Evolutionary conservation across 2,888 invertebrate genomes (phyloP), one percentile per base, ranked within the genome.

Genomic region (Coleophora deauratella): DNA sequence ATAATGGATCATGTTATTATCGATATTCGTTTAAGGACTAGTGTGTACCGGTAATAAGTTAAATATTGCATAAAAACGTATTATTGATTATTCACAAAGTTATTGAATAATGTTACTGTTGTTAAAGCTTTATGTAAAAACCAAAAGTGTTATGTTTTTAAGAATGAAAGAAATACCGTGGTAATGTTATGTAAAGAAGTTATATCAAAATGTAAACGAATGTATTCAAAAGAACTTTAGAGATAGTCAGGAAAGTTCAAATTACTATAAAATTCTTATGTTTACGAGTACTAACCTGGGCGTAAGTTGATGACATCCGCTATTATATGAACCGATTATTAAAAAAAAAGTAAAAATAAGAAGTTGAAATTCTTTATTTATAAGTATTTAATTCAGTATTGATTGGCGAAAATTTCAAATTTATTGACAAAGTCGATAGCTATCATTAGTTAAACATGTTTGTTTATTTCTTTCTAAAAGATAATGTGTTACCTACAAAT

Each of bases 111-210:
- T 72, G 77, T 81, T 80, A 80, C 74, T 81, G 76, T 82, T 82
- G 80, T 81, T 82, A 78, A 73, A 84, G 81, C 79, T 82, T 79
- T 84, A 80, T 76, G 74, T 72, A 68, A 69, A 77, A 78, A 81
- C 81, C 82, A 79, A 84, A 82, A 76, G 78, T 80, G 82, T 82
- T 82, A 79, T 75, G 78, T 81, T 81, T 75, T 75, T 78, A 80
- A 75, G 73, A 65, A 57, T 60, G 50, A 55, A 52, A 59, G 55
- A 43, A 52, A 37, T 44, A 51, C 52, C 35, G 27, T 40, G 42
- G 44, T 39, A 43, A 47, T 33, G 30, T 36, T 30, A 54, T 52
- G 57, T 46, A 48, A 21, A 3, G 6, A 48, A 51, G 51, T 44
- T 57, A 32, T 35, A 43, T 27, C 40, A 43, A 40, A 30, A n/a